Base-by-base conservation (phyloP, 2,888 invertebrate species). In the Trachelus tabidus region DNA sequence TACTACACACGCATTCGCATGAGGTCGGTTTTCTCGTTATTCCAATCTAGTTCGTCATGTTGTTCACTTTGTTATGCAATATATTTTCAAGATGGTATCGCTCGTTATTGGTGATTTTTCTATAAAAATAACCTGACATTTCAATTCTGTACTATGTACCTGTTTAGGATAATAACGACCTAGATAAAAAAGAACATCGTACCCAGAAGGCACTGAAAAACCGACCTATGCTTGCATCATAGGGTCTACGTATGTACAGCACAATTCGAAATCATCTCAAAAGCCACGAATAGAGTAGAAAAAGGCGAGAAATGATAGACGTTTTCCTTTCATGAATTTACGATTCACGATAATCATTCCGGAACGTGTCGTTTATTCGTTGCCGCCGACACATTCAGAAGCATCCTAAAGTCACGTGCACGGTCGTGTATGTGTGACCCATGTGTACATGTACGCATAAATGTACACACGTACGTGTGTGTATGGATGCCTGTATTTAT, bases 251-350 rank as follows among this genome's bases (percentile, higher is more conserved):
- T 81, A 82, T 76, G 77, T 87, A 87, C 86, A 87, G 83, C 84
- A 85, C 82, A 84, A 82, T 85, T 84, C 77, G 87, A 84, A 90
- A 87, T 87, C 81, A 84, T 87, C 79, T 82, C 83, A 84, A 88
- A 89, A 89, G 86, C 87, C 85, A 88, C 84, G 85, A 85, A 86
- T 85, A 87, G 84, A 87, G 88, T 90, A 90, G 87, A 89, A 90
- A 89, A 89, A 89, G 87, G 87, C 85, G 83, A 86, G 83, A 88
- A 89, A 86, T 80, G 81, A 83, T 86, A 83, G 76, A 83, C 33
- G 56, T 56, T 56, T 71, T 71, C 33, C 11, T 79, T 77, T 68
- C 80, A 56, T 79, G 76, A 79, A 83, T 84, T 77, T 68, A 73
- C 74, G 75, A 69, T 79, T 73, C 76, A 69, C 35, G 76, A 73